Evolutionary conservation across 64 coral and sea anemone genomes (phyloP), one percentile per base, ranked within the genome.

Genomic region (Montipora sp.): DNA sequence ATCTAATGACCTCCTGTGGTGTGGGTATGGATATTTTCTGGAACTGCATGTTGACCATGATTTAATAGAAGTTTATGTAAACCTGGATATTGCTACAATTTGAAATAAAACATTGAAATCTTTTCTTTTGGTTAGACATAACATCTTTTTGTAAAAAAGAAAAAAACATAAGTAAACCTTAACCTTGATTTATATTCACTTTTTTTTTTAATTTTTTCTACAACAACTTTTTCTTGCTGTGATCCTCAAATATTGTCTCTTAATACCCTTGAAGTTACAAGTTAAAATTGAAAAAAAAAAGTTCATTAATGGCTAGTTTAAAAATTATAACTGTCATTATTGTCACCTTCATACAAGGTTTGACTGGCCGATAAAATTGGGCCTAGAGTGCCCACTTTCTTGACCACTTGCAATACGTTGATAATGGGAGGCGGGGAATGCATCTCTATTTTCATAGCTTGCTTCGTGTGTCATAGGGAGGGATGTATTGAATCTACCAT

Each of bases 271-370:
- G 73, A 75, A 44, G 73, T 75, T 75, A 24, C 4, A 75, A 3
- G 19, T 73, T 75, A 44, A 75, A 75, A 75, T n/a, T n/a, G 22
- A 45, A 65, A 24, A 24, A 24, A n/a, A 24, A 24, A 24, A 24
- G 60, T 65, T 65, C 60, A 65, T 65, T 65, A 65, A 65, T 65
- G 60, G 60, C 60, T 65, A 65, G 27, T 44, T 75, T 8, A 75
- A 75, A 6, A 75, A 75, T 75, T 3, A 36, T 75, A 75, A 75
- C 73, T 75, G 73, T 45, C 24, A 75, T 75, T 44, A 43, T 43
- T 75, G 73, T 75, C 7, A 8, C 23, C 73, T 75, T 75, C 73
- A 75, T 75, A 75, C 73, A 75, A 75, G 73, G 73, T 75, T 75
- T 75, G 73, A 75, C 23, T 75, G 73, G 73, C 73, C 1, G 73